Evolutionary conservation across 2,888 invertebrate genomes (phyloP), one percentile per base, ranked within the genome.

Genomic region (Dinocampus coccinellae): DNA sequence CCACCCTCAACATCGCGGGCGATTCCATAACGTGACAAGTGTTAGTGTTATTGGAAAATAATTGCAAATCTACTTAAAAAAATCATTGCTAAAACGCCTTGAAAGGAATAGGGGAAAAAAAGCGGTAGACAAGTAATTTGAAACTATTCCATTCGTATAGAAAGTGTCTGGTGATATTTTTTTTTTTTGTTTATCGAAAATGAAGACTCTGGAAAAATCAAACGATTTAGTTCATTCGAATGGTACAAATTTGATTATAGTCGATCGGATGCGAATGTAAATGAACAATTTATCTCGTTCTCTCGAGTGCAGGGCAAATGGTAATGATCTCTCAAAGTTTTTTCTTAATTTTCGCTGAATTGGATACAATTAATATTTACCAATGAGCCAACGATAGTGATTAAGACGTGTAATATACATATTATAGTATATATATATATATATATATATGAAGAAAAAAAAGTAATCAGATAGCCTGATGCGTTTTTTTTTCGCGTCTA

Each of bases 1-100:
- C 88, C 89, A 70, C 85, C 88, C 29, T 87, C 87, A 53, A 87
- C 87, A 22, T 87, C 87, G 36, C 87, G 87, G 75, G 83, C 84
- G 34, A 87, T 87, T 77, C 82, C 87, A 78, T 87, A 87, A 84
- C 79, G 75, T 73, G 79, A 73, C 60, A 57, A 70, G 64, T 64
- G 34, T 58, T 39, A 33, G 34, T 52, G 34, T 29, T 9, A 61
- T 16, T 39, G 26, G 34, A 9, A 33, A 58, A 55, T 63, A 64
- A n/a, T 57, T 69, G 64, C 42, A 55, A 65, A 55, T 68, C 55
- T 61, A 66, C 72, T 73, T 70, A 67, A 74, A 69, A 24, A 10
- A 29, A 29, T 16, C 10, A 33, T 29, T 29, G 29, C 29, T 47
- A 9, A 6, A 29, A 52, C 24, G 16, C 16, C 22, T 26, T n/a